phyloP scores from a whole-genome alignment of 2,113 vertebrate genomes.

The Nothobranchius furzeri region DNA sequence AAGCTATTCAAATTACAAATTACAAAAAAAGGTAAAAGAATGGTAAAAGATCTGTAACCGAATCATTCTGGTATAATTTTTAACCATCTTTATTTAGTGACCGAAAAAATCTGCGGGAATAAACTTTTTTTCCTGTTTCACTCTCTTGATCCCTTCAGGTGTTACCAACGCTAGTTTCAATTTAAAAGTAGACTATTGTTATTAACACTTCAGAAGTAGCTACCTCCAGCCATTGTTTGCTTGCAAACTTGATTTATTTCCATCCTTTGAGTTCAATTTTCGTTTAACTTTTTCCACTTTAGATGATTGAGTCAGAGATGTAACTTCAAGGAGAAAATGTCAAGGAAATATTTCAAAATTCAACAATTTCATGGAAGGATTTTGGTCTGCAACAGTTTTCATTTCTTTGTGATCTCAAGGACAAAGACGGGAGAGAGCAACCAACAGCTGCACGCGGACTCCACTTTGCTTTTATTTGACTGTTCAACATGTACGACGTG shows the following conservation, averaged over 20 bases:
- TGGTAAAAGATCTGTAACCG: too few species aligned
- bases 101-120: too few species aligned
- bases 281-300: neutral
- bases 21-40: too few species aligned
- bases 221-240: neutral
- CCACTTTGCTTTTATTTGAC: neutral
- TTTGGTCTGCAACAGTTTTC: neutral
- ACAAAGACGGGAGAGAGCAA: conserved; percentile 2
- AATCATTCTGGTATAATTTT: too few species aligned
- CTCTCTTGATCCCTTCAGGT: neutral
- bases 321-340: neutral
- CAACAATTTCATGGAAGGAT: neutral
- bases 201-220: neutral
- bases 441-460: neutral
- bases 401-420: conserved; percentile 30
- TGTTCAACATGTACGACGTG: neutral
- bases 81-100: too few species aligned
- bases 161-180: neutral
- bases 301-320: neutral
- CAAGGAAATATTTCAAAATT: conserved; percentile 8
- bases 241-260: too few species aligned
- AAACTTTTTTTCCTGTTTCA: too few species aligned
- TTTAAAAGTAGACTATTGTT: neutral
- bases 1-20: too few species aligned
- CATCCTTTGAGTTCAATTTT: too few species aligned